A percentile compares a stretch with the other conserved stretches of the same genome.
These are phyloP conservation scores for Upupa epops DNA, from an alignment of 2,113 vertebrate species.

Conservation along the genomic window DNA sequence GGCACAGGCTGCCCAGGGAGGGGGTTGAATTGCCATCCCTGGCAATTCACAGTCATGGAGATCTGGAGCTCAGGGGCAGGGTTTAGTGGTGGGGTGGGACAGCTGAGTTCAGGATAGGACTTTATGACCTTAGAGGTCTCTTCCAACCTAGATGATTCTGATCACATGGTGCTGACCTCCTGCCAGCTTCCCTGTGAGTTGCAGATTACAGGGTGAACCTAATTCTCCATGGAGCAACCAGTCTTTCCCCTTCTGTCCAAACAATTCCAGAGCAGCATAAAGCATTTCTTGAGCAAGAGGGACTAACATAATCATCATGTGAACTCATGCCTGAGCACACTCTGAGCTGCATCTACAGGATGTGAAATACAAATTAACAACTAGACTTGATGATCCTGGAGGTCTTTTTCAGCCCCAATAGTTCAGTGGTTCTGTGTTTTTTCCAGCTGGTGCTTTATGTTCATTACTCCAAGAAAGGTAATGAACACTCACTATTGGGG, in stretches of 20 bases:
- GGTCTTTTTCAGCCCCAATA: too few species aligned
- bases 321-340: background rate
- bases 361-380: background rate
- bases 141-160: too few species aligned
- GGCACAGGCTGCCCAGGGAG: too few species aligned
- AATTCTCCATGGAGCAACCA: background rate
- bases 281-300: background rate
- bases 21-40: too few species aligned
- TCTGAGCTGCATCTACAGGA: background rate
- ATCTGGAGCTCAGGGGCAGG: too few species aligned
- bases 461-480: background rate
- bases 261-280: background rate
- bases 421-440: too few species aligned
- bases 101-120: too few species aligned
- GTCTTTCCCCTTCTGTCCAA: background rate
- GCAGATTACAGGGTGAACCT: background rate
- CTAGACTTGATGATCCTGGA: too few species aligned
- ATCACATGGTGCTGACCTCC: background rate
- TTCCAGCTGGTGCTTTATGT: background rate
- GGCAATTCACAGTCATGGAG: too few species aligned
- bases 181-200: rapidly evolving
- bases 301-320: background rate
- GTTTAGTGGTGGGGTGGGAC: too few species aligned
- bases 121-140: too few species aligned
- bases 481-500: background rate